Evolutionary conservation across 2,888 invertebrate species (phyloP).

Genomic region (Osedax frankpressi): DNA sequence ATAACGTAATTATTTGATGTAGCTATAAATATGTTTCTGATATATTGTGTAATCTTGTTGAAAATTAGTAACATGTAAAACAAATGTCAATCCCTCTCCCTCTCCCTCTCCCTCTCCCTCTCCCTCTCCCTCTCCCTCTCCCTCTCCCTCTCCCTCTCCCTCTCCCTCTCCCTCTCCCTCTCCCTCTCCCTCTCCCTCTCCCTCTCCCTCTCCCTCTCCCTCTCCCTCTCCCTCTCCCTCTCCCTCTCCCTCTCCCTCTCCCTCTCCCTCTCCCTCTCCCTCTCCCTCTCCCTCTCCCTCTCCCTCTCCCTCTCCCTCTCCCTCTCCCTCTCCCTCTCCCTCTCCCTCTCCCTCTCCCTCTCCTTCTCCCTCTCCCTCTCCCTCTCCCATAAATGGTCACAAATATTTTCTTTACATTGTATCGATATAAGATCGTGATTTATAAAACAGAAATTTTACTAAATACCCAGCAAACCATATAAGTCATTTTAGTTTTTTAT

Average conservation of each 20-base stretch:
- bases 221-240: slow-evolving; percentile 8
- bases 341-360: slow-evolving; percentile 8
- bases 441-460: too few species aligned
- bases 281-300: slow-evolving; percentile 8
- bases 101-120: slow-evolving; percentile 8
- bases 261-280: slow-evolving; percentile 6
- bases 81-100: too few species aligned
- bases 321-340: slow-evolving; percentile 6
- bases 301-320: slow-evolving; percentile 6
- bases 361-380: slow-evolving; percentile 6
- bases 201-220: slow-evolving; percentile 6
- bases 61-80: too few species aligned
- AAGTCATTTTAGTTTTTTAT: too few species aligned
- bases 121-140: slow-evolving; percentile 6
- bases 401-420: too few species aligned
- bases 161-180: slow-evolving; percentile 8
- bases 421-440: too few species aligned
- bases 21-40: too few species aligned
- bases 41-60: too few species aligned
- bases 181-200: slow-evolving; percentile 6
- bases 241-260: slow-evolving; percentile 6
- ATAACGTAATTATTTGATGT: too few species aligned
- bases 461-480: too few species aligned
- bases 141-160: slow-evolving; percentile 6
- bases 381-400: too few species aligned